A percentile compares a stretch with the other conserved stretches of the same genome.
phyloP scores from a whole-genome alignment of 2,888 invertebrate genomes.

The Schrankia costaestrigalis region DNA sequence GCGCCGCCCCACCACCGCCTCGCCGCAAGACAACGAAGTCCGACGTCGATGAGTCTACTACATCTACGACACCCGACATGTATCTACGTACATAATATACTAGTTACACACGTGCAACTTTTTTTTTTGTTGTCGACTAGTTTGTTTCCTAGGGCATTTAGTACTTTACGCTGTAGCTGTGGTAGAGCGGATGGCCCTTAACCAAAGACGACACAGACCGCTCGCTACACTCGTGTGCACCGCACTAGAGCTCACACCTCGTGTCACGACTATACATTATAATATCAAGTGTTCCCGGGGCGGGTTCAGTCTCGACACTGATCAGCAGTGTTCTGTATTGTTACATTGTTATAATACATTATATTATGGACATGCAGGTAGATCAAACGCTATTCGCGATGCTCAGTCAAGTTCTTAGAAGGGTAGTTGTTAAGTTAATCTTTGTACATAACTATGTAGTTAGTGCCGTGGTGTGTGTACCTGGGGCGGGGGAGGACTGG shows the following conservation, averaged over 20 bases:
- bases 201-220: no score
- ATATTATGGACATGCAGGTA: neutral
- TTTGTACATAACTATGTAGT: neutral
- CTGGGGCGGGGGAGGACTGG: neutral
- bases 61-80: neutral
- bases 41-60: conserved; percentile 36
- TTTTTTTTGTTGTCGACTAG: no score
- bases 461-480: neutral
- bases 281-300: neutral
- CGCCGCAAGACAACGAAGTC: conserved; percentile 51
- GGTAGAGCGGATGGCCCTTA: no score
- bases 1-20: conserved; percentile 33
- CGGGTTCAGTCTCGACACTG: neutral
- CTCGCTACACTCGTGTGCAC: no score
- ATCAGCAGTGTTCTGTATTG: no score
- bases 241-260: no score
- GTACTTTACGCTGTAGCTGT: no score
- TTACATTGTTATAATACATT: no score
- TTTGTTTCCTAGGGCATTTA: no score
- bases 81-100: neutral
- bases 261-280: no score
- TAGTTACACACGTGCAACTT: neutral
- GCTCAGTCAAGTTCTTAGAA: neutral
- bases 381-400: neutral
- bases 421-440: neutral